Base-by-base conservation (phyloP, 2,113 vertebrate genomes). In the Hemicordylus capensis region DNA sequence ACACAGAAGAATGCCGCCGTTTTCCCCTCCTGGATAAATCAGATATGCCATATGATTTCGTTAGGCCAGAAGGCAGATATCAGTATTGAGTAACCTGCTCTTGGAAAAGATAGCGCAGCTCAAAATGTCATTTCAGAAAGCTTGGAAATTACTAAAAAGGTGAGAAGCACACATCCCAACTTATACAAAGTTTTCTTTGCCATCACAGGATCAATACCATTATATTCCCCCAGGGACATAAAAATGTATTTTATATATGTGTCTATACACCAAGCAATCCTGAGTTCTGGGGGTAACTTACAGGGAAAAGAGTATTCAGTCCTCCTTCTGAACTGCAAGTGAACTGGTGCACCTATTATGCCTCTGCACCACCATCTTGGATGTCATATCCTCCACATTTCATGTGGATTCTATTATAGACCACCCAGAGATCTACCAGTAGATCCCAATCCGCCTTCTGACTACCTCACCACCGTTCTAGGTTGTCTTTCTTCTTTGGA, bases 21-120 rank as follows among this genome's bases (percentile, higher is more conserved):
- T 83, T 86, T 17, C 2, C n/a, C 37, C 73, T 79, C 80, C 31
- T 61, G 0, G 37, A n/a, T 26, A 88, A 91, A 76, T 28, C 88
- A 85, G 44, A 51, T 22, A 39, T 14, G 37, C 51, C 0, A 0
- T 15, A 2, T n/a, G 63, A 85, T 48, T 51, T n/a, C 44, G 5
- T 77, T 2, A 0, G 2, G 20, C 28, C 1, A 8, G 76, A 4
- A 75, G 61, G 76, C 0, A 81, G 87, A 28, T 58, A 39, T 1
- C 0, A 9, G 39, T n/a, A n/a, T n/a, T n/a, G n/a, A n/a, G n/a
- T 37, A 58, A 87, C 69, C 0, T 0, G 74, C 76, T 1, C 61
- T 56, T 4, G 72, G 48, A 80, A 86, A 75, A 74, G 83, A 84
- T 82, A 19, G 14, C 6, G 0, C 42, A 51, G 64, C 0, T 37